phyloP scores from a whole-genome alignment of 2,888 invertebrate genomes.

The Pachycephus smyrnensis region DNA sequence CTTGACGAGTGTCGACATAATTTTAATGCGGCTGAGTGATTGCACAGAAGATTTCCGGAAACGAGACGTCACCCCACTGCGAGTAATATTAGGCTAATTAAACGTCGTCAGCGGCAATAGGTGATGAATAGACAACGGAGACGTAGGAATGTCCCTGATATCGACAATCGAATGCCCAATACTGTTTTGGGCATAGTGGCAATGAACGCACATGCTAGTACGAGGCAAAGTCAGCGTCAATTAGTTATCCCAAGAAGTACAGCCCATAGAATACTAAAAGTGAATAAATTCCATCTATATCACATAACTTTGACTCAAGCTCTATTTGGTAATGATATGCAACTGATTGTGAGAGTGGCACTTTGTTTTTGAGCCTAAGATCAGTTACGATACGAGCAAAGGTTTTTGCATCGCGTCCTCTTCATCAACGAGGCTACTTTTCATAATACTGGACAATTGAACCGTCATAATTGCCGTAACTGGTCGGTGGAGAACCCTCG shows the following conservation, averaged over 20 bases:
- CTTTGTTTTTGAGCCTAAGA: too few relatives aligned
- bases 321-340: conserved; percentile 13
- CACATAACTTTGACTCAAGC: conserved; percentile 20
- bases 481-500: neutral
- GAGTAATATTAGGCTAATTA: conserved; percentile 7
- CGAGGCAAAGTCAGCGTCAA: conserved; percentile 18
- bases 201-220: conserved; percentile 18
- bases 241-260: conserved; percentile 22
- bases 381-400: neutral
- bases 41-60: conserved; percentile 17
- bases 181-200: conserved; percentile 14
- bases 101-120: conserved; percentile 10
- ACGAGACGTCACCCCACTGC: conserved; percentile 16
- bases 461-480: conserved; percentile 1
- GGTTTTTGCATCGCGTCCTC: too few relatives aligned
- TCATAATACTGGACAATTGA: conserved; percentile 11
- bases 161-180: too few relatives aligned
- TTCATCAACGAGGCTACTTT: neutral
- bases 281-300: conserved; percentile 20
- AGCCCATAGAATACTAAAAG: conserved; percentile 10
- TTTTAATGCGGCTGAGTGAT: conserved; percentile 17
- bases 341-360: neutral
- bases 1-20: conserved; percentile 23
- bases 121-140: conserved; percentile 8
- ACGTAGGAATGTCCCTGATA: neutral